Base-by-base conservation (phyloP, 2,888 invertebrate genomes). In the Sisyra terminalis region DNA sequence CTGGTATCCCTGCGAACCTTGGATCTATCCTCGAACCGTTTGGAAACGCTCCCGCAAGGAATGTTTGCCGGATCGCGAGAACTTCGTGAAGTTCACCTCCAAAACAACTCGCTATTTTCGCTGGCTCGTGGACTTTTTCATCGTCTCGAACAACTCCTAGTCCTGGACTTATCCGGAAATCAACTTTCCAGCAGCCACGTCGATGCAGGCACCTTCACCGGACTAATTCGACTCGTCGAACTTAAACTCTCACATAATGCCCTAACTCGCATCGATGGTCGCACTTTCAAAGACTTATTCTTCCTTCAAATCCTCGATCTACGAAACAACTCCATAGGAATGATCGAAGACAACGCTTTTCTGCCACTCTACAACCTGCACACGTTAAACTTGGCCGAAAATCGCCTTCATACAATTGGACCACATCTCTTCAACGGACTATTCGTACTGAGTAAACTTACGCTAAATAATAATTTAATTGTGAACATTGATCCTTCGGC, bases 351-450 rank as follows among this genome's bases (percentile, higher is more conserved):
- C 54, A 84, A 85, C 55, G 83, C 89, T 38, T 90, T 93, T 56
- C 60, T 84, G 54, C 85, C 88, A 1, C 69, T 92, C 39, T 86
- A 88, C 63, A 89, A 90, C 61, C 66, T 93, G 51, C 86, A 89
- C 60, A 87, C 88, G 5, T 64, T 93, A 40, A 90, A 92, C 58
- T 65, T 93, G 49, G 86, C 89, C 31, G 84, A 88, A 60, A 93
- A 93, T 60, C 70, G 83, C 41, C 66, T 90, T 41, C 83, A 84
- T 56, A 78, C 82, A 35, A 72, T 89, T 53, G 83, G 84, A 47
- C 77, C 82, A 52, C 77, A 80, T 52, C 69, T 86, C 52, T 85
- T 88, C 63, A 85, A 86, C 58, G 86, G 86, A 4, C 67, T 87
- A 46, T 85, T 79, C 63, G 83, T 87, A 44, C 65, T 89, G 29